These are phyloP conservation scores for Elephantulus edwardii DNA, from an alignment of 2,113 vertebrate genomes.

Conservation along the genomic window DNA sequence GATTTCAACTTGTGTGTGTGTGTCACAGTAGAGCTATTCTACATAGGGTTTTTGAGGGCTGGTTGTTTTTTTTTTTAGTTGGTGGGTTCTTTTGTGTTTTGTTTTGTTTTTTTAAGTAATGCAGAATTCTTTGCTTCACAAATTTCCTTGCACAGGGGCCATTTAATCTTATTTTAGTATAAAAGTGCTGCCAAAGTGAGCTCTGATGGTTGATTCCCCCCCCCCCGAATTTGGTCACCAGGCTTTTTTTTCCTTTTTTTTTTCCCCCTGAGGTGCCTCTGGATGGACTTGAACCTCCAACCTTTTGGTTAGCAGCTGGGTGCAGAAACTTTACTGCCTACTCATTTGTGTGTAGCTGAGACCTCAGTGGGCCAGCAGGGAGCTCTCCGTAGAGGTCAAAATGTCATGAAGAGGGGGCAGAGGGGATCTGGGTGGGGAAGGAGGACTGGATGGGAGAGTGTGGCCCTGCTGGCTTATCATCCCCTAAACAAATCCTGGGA, in stretches of 20 bases:
- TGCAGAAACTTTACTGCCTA: not conserved
- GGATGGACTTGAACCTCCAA: not conserved
- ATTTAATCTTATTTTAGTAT: too few species aligned
- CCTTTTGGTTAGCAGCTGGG: not conserved
- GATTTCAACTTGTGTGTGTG: not conserved
- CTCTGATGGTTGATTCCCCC: not conserved
- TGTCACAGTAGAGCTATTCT: not conserved
- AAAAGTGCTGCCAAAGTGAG: too few species aligned
- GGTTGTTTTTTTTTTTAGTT: too few species aligned
- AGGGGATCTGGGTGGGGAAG: not conserved
- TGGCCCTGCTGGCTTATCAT: not conserved
- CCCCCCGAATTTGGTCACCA: not conserved
- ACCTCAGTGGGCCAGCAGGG: conserved; percentile 36
- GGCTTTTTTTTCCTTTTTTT: not conserved
- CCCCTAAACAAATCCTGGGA: not conserved
- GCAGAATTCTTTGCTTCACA: too few species aligned
- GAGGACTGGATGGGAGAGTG: not conserved
- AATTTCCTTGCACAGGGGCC: too few species aligned
- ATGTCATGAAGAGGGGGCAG: not conserved
- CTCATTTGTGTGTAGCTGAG: not conserved
- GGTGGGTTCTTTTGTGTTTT: too few species aligned
- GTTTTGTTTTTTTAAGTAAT: too few species aligned
- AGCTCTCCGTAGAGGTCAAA: conserved; percentile 29
- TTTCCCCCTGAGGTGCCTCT: not conserved
- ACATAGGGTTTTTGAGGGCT: not conserved